Conservation (phyloP, 2,888 invertebrate genomes). For the Phyto melanocephala region DNA sequence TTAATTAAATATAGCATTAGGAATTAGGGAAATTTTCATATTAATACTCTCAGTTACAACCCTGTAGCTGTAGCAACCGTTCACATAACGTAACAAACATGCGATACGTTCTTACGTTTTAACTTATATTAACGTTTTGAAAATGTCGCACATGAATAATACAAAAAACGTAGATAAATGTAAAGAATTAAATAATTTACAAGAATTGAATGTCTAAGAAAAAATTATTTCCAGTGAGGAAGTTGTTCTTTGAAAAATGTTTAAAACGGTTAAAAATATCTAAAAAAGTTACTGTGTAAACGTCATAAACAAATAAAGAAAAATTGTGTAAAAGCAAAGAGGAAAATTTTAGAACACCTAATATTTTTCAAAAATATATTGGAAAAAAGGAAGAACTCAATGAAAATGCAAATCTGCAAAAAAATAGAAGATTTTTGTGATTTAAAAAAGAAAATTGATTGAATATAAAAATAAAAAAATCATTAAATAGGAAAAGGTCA, state of each 20-base stretch:
- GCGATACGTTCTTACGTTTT: neutral
- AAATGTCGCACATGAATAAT: conserved; percentile 48
- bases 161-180: conserved; percentile 44
- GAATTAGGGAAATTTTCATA: too few relatives aligned
- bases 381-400: neutral
- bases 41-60: conserved; percentile 2
- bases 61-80: neutral
- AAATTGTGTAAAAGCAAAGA: neutral
- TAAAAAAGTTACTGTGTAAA: neutral
- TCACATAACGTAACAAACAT: neutral
- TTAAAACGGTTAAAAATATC: neutral
- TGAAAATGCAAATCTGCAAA: conserved; percentile 42
- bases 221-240: conserved; percentile 25
- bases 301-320: neutral
- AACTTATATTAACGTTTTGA: conserved; percentile 1
- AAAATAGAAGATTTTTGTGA: conserved; percentile 25
- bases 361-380: neutral
- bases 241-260: conserved; percentile 14
- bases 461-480: neutral
- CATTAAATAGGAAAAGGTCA: neutral
- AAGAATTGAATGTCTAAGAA: conserved; percentile 47
- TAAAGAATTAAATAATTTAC: conserved; percentile 43
- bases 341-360: neutral
- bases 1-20: too few relatives aligned
- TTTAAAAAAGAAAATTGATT: neutral